Conservation (phyloP, 2,113 vertebrate species). For the Struthidea cinerea region DNA sequence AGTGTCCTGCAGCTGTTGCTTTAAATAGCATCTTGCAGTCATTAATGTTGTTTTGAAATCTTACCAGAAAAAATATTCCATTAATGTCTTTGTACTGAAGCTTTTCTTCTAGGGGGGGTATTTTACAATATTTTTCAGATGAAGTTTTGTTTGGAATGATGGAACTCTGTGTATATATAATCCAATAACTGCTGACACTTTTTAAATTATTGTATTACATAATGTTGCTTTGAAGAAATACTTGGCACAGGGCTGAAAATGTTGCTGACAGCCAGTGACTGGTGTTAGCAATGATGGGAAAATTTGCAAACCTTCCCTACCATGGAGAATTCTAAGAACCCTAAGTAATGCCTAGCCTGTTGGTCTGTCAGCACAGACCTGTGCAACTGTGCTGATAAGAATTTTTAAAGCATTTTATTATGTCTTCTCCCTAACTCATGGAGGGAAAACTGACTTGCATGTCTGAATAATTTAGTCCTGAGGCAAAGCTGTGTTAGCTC, state of each 20-base stretch:
- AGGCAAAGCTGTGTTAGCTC: not conserved
- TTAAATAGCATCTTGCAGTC: constrained; percentile 12
- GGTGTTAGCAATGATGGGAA: not conserved
- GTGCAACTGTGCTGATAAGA: not conserved
- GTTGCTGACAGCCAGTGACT: not conserved
- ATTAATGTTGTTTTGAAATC: constrained; percentile 22
- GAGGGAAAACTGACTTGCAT: not conserved
- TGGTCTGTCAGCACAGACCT: not conserved
- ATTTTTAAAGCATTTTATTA: not conserved
- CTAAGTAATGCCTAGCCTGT: not conserved
- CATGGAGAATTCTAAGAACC: not conserved
- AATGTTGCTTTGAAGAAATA: not conserved
- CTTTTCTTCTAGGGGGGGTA: not conserved
- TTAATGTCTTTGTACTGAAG: not conserved
- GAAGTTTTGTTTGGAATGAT: not conserved
- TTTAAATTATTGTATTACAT: not conserved
- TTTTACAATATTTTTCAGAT: not conserved
- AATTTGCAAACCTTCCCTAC: not conserved
- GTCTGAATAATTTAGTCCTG: not conserved
- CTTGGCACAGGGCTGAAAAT: not conserved
- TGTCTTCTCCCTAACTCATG: not conserved
- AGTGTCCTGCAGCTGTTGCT: constrained; percentile 20
- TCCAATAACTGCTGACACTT: not conserved
- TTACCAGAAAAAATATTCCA: not conserved
- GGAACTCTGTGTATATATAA: not conserved